Evolutionary conservation across 2,888 invertebrate species (phyloP).

Genomic region (Diadegma fenestrale): DNA sequence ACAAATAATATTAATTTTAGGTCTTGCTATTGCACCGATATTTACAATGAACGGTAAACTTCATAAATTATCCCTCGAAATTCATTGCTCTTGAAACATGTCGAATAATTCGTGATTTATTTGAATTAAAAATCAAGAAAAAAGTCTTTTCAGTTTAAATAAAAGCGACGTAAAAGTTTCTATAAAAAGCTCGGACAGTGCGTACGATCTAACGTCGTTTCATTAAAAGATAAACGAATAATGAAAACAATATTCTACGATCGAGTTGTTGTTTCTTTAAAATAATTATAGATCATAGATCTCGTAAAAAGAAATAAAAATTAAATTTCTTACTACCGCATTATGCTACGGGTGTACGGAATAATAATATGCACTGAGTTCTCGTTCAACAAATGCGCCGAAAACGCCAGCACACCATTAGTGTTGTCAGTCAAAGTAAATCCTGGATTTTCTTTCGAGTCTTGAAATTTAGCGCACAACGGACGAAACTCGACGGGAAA

Average conservation of each 20-base stretch:
- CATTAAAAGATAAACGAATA: slow-evolving; percentile 63
- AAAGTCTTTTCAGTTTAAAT: slow-evolving; percentile 71
- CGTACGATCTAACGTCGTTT: slow-evolving; percentile 53
- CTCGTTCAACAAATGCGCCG: slow-evolving; percentile 12
- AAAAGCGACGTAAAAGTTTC: slow-evolving; percentile 77
- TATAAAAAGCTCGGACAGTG: slow-evolving; percentile 74
- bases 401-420: slow-evolving; percentile 19
- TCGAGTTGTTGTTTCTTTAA: slow-evolving; percentile 47
- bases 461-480: slow-evolving; percentile 19
- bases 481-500: slow-evolving; percentile 33
- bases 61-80: slow-evolving; percentile 73
- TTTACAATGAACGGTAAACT: slow-evolving; percentile 82
- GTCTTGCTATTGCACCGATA: slow-evolving; percentile 82
- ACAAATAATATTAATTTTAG: slow-evolving; percentile 80
- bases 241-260: slow-evolving; percentile 75
- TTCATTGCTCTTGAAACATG: slow-evolving; percentile 65
- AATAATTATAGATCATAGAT: not conserved
- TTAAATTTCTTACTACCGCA: slow-evolving; percentile 35
- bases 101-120: slow-evolving; percentile 5
- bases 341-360: slow-evolving; percentile 16
- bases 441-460: slow-evolving; percentile 8
- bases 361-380: slow-evolving; percentile 30
- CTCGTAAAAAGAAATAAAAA: slow-evolving; percentile 37
- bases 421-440: slow-evolving; percentile 28
- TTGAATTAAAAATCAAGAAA: not conserved